A percentile compares a stretch with the other conserved stretches of the same genome.
These are phyloP conservation scores for Asobara japonica DNA, from an alignment of 1,140 invertebrate genomes.

Conservation along the genomic window DNA sequence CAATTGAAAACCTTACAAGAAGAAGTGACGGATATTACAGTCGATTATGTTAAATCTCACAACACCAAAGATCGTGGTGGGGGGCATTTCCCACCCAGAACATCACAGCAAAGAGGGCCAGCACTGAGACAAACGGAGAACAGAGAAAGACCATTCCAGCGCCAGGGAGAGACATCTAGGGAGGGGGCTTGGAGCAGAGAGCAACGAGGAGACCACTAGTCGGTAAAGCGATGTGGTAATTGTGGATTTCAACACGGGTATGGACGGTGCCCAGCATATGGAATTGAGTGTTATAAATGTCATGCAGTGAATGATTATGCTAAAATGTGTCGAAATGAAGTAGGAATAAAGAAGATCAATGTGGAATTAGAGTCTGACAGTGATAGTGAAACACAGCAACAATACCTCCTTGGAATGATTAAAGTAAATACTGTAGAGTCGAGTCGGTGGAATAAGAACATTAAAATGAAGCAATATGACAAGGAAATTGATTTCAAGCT, in stretches of 20 bases:
- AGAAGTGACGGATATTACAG: constrained; percentile 11
- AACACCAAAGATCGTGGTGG: not conserved
- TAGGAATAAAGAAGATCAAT: not conserved
- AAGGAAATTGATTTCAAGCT: not conserved
- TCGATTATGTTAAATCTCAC: constrained; percentile 38
- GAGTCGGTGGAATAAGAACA: not conserved
- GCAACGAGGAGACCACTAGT: not conserved
- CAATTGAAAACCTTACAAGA: constrained; percentile 30
- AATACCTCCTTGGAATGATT: not conserved
- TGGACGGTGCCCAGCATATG: not conserved
- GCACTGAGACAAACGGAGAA: not conserved
- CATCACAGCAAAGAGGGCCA: not conserved
- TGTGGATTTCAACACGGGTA: not conserved
- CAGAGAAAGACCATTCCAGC: not conserved
- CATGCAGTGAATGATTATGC: not conserved
- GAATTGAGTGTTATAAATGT: not conserved
- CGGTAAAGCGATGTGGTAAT: not conserved
- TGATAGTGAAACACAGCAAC: not conserved
- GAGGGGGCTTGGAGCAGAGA: not conserved
- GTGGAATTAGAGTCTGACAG: not conserved
- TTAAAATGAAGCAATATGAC: not conserved
- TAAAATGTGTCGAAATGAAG: not conserved
- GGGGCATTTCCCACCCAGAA: not conserved
- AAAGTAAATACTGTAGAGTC: not conserved
- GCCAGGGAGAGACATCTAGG: not conserved